These are phyloP conservation scores for Semaprochilodus insignis DNA, from an alignment of 2,797 vertebrate species.

Conservation along the genomic window DNA sequence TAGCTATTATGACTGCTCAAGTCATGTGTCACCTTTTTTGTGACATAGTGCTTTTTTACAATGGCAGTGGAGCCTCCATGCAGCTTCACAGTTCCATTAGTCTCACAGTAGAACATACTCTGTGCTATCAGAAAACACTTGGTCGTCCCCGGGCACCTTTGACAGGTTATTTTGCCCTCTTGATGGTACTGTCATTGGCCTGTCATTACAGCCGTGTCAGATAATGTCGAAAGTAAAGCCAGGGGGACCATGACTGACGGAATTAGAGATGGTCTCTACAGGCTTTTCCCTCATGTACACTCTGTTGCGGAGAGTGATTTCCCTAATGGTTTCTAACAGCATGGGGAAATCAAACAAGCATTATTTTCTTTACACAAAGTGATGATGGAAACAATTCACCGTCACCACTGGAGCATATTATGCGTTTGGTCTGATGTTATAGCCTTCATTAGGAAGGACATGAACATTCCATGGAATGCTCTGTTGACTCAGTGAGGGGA, in stretches of 20 bases:
- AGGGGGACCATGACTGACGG: constrained; percentile 27
- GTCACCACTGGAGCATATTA: neutral
- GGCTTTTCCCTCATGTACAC: neutral
- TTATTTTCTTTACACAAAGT: constrained; percentile 37
- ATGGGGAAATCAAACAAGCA: constrained; percentile 33
- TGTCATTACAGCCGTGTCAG: constrained; percentile 41
- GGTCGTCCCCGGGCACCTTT: constrained; percentile 26
- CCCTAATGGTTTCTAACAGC: neutral
- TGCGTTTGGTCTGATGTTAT: neutral
- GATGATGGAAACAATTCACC: neutral
- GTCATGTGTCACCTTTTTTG: constrained; percentile 35
- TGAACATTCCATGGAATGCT: neutral
- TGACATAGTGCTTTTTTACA: constrained; percentile 18
- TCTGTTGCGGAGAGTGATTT: constrained; percentile 11
- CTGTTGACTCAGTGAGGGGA: neutral
- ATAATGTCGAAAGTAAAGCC: constrained; percentile 30
- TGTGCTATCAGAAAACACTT: constrained; percentile 1
- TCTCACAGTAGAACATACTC: constrained; percentile 23
- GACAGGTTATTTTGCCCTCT: constrained; percentile 53
- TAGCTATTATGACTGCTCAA: constrained; percentile 20
- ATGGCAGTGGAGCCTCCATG: constrained; percentile 28
- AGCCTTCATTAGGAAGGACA: neutral
- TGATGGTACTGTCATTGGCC: constrained; percentile 41
- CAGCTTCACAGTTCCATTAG: constrained; percentile 44
- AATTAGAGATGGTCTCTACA: constrained; percentile 30